Evolutionary conservation across 2,113 vertebrate genomes (phyloP), one percentile per base, ranked within the genome.

Genomic region (Thalassoma bifasciatum): DNA sequence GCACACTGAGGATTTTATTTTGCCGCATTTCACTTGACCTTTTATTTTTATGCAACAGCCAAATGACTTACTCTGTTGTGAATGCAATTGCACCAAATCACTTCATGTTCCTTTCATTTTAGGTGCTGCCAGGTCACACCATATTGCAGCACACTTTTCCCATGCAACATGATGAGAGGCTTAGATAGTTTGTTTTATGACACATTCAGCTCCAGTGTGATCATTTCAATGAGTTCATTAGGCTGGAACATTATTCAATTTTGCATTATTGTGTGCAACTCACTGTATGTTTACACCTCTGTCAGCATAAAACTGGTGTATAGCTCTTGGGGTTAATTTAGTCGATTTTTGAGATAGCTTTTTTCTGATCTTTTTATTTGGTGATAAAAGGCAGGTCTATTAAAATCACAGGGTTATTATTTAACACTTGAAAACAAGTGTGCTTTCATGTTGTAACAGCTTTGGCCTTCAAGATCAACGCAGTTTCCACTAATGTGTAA

Each of bases 181-280:
- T 51, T 63, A n/a, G 64, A 49, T 67, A 72, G 23, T 52, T 19
- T 58, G 34, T 51, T 22, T 58, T 36, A 50, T 72, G 61, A 52
- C 9, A 72, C 22, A 66, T 59, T 68, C 61, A 40, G 72, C 44
- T 14, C 10, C 71, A 37, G 77, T 75, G 37, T 30, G 68, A 56
- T 62, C 23, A 26, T 21, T 61, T n/a, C n/a, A 26, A 69, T 76
- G 44, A n/a, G 59, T 58, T 23, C 19, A 30, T 62, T 66, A 63
- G 24, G 46, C 60, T 36, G 30, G 8, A 11, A n/a, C 7, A 21
- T 56, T 58, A 79, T 62, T 75, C 10, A 51, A 64, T 72, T 49
- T 46, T 65, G 23, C 19, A 21, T 22, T n/a, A n/a, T n/a, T n/a
- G n/a, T n/a, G n/a, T n/a, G n/a, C n/a, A n/a, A n/a, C n/a, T 13